Conservation (phyloP, 2,888 invertebrate genomes). For the Drosophila hawaiiensis region DNA sequence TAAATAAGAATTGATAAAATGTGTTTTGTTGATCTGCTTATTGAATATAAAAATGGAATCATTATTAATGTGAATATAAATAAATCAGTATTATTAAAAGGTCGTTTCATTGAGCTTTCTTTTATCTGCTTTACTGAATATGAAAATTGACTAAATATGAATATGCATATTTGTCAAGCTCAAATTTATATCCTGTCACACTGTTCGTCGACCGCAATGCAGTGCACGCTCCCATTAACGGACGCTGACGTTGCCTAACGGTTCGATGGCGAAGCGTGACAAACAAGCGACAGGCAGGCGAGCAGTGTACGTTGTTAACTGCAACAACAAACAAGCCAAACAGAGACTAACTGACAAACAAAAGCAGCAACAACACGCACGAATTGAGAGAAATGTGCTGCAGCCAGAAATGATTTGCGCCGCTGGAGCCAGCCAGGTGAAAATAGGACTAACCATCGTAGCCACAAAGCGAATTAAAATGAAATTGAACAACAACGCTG, state of each 20-base stretch:
- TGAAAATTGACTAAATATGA: not conserved
- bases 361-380: constrained; percentile 11
- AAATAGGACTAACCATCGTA: constrained; percentile 51
- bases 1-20: not conserved
- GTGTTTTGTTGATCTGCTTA: not conserved
- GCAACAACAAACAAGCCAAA: constrained; percentile 38
- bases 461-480: constrained; percentile 46
- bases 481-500: constrained; percentile 34
- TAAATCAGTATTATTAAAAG: not conserved
- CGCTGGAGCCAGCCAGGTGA: constrained; percentile 33
- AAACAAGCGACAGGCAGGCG: constrained; percentile 63
- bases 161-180: not conserved
- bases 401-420: constrained; percentile 28
- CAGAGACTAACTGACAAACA: constrained; percentile 21
- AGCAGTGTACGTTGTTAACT: constrained; percentile 36
- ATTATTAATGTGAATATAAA: not conserved
- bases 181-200: constrained; percentile 10
- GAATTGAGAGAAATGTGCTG: constrained; percentile 23
- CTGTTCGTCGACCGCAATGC: constrained; percentile 16
- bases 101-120: not conserved
- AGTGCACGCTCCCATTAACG: constrained; percentile 70
- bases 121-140: not conserved
- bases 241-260: constrained; percentile 53
- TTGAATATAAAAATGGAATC: not conserved
- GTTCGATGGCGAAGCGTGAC: constrained; percentile 74